Conservation (phyloP, 2,113 vertebrate species). For the Sitta europaea region DNA sequence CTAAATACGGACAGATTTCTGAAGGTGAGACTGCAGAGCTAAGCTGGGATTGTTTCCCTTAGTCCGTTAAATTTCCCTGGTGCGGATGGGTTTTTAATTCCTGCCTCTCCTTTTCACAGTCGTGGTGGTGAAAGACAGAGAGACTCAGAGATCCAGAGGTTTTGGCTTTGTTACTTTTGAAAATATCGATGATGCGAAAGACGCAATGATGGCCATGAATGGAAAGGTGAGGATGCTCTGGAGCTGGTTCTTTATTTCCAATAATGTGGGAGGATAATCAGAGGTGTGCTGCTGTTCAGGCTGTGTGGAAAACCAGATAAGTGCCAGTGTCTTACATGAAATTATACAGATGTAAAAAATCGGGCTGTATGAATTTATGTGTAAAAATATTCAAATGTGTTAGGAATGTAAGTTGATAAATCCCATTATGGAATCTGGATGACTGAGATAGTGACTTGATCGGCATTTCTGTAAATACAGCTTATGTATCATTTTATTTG, state of each 20-base stretch:
- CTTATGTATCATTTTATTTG: rapidly evolving
- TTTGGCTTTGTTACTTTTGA: slow-evolving; percentile 98
- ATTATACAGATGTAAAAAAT: rapidly evolving
- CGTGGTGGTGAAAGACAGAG: slow-evolving; percentile 94
- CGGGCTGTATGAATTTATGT: rapidly evolving
- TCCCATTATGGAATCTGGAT: rapidly evolving
- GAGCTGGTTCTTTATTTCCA: rapidly evolving
- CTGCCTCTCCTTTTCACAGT: slow-evolving; percentile 58
- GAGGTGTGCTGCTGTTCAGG: rapidly evolving
- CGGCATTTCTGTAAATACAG: rapidly evolving
- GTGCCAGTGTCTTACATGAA: rapidly evolving
- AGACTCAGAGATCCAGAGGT: slow-evolving; percentile 90
- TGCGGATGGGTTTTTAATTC: not conserved
- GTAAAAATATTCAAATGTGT: rapidly evolving
- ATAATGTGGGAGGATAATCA: rapidly evolving
- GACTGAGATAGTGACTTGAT: rapidly evolving
- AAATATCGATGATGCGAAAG: slow-evolving; percentile 93
- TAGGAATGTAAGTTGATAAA: rapidly evolving
- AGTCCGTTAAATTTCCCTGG: rapidly evolving
- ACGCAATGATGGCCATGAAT: slow-evolving; percentile 94
- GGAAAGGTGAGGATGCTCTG: slow-evolving; percentile 81
- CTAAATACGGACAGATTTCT: slow-evolving; percentile 90
- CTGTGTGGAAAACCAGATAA: rapidly evolving
- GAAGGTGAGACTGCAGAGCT: slow-evolving; percentile 75
- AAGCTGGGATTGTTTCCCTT: rapidly evolving